phyloP scores from a whole-genome alignment of 2,888 invertebrate genomes.

The Oligia latruncula region DNA sequence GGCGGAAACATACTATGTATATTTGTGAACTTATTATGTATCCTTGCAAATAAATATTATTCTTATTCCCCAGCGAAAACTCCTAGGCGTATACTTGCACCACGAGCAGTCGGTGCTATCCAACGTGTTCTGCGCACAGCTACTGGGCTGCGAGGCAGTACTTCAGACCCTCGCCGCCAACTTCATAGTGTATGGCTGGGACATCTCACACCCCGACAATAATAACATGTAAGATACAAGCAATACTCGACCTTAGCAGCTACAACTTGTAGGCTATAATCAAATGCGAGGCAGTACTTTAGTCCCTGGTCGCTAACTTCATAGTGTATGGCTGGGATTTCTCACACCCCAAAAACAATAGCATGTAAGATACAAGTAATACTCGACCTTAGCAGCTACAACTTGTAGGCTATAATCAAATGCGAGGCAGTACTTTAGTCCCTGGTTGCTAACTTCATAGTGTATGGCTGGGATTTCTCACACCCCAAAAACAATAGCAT shows the following conservation, averaged over 20 bases:
- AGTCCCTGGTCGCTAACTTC: slow-evolving; percentile 96
- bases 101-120: slow-evolving; percentile 98
- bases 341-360: slow-evolving; percentile 96
- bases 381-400: neutral
- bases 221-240: slow-evolving; percentile 91
- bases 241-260: neutral
- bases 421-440: slow-evolving; percentile 92
- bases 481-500: slow-evolving; percentile 95
- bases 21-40: neutral
- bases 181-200: slow-evolving; percentile 99
- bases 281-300: slow-evolving; percentile 89
- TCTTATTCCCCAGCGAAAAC: slow-evolving; percentile 92
- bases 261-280: neutral
- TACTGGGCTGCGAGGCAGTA: slow-evolving; percentile 97
- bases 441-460: slow-evolving; percentile 96
- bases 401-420: neutral
- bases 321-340: slow-evolving; percentile 99
- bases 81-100: slow-evolving; percentile 98
- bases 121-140: slow-evolving; percentile 99
- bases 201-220: slow-evolving; percentile 97
- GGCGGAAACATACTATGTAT: neutral
- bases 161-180: slow-evolving; percentile 96
- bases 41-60: neutral
- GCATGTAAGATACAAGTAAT: slow-evolving; percentile 88
- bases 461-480: slow-evolving; percentile 99